A percentile compares a stretch with the other conserved stretches of the same genome.
Conservation (phyloP, 2,113 vertebrate genomes). For the Platanista minor region DNA sequence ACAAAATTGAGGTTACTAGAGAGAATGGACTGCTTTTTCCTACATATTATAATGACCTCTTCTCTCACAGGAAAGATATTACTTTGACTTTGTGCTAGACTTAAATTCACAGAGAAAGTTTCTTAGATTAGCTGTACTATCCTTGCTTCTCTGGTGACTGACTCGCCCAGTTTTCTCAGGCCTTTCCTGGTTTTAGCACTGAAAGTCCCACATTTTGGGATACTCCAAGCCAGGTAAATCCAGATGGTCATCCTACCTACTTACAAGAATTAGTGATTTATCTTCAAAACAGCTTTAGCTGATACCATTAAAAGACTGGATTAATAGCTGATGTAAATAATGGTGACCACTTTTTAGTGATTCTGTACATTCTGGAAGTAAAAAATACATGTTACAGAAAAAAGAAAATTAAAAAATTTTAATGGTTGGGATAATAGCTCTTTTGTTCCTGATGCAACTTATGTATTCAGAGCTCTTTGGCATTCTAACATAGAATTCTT, state of each 20-base stretch:
- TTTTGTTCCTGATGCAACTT: neutral
- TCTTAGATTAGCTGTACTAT: neutral
- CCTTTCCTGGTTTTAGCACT: neutral
- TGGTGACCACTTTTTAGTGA: neutral
- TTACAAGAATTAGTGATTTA: neutral
- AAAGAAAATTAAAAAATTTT: constrained; percentile 6
- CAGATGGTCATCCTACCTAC: neutral
- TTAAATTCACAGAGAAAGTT: neutral
- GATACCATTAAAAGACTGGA: neutral
- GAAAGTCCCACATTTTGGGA: neutral
- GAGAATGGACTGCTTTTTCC: constrained; percentile 16
- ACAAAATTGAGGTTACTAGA: constrained; percentile 55
- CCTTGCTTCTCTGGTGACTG: neutral
- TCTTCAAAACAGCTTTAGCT: neutral
- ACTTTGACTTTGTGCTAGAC: neutral
- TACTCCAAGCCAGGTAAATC: neutral
- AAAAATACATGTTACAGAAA: neutral
- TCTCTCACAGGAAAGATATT: neutral
- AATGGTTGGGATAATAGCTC: neutral
- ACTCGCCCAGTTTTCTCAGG: neutral
- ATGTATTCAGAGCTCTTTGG: neutral
- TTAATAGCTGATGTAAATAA: neutral
- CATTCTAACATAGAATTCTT: neutral
- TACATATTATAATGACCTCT: neutral
- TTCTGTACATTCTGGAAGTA: neutral